phyloP scores from a whole-genome alignment of 2,113 vertebrate genomes.

The Pelecanoides urinatrix region DNA sequence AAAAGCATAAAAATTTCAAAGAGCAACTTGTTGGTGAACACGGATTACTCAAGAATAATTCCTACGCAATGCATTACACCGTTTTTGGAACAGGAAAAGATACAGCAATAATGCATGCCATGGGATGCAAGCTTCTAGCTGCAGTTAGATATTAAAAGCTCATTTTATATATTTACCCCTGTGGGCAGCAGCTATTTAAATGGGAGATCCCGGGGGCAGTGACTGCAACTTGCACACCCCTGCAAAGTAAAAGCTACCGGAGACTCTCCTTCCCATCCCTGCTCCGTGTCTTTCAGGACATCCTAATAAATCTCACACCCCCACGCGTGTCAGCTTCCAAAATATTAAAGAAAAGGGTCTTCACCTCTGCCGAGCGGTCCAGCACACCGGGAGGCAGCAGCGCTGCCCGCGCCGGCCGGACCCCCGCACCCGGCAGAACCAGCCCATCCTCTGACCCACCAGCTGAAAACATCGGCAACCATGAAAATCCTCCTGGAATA shows the following conservation, averaged over 20 bases:
- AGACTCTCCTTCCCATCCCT: neutral
- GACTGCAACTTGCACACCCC: neutral
- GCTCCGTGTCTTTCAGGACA: accelerated
- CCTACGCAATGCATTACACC: neutral
- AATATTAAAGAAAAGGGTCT: neutral
- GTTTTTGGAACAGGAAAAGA: neutral
- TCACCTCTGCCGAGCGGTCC: neutral
- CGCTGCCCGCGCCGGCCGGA: accelerated
- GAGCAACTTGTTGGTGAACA: neutral
- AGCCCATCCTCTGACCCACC: neutral
- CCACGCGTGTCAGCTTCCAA: neutral
- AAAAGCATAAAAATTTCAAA: neutral
- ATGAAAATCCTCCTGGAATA: neutral
- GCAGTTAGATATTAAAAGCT: neutral
- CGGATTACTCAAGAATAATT: neutral
- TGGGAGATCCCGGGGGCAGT: neutral
- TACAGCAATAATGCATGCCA: accelerated
- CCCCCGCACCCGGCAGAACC: neutral
- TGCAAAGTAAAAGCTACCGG: neutral
- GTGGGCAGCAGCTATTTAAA: neutral
- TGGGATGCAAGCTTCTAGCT: neutral
- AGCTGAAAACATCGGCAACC: neutral
- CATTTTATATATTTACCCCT: neutral
- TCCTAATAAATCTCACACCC: neutral
- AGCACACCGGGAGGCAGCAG: neutral